A percentile compares a stretch with the other conserved stretches of the same genome.
Conservation (phyloP, 2,113 vertebrate species). For the Uropsilus gracilis region DNA sequence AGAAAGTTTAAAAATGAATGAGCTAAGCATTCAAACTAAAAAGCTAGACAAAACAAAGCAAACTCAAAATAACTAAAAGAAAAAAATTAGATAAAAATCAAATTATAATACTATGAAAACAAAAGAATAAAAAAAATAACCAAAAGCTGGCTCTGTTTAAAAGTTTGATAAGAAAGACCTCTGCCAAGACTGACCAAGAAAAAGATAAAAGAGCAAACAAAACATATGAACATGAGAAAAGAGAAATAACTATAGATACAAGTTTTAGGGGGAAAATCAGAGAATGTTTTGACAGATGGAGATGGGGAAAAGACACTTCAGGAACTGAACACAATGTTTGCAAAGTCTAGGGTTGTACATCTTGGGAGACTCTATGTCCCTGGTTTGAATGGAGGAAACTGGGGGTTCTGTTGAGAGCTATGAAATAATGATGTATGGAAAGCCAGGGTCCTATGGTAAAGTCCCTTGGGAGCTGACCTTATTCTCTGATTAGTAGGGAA, state of each 20-base stretch:
- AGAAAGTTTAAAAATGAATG: slow-evolving; percentile 32
- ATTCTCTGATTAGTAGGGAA: not conserved
- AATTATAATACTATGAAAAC: not conserved
- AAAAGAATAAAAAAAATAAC: not conserved
- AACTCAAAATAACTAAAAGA: slow-evolving; percentile 15
- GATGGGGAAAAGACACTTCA: not conserved
- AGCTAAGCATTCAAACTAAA: slow-evolving; percentile 17
- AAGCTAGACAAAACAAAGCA: not conserved
- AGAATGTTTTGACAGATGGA: not conserved
- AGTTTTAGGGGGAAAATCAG: not conserved
- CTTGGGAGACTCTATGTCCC: not conserved
- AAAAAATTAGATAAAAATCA: slow-evolving; percentile 7
- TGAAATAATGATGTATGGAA: not conserved
- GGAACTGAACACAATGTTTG: not conserved
- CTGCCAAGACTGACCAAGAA: not conserved
- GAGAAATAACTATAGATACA: not conserved
- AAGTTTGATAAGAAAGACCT: not conserved
- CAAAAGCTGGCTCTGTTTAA: not conserved
- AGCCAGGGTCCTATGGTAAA: not conserved
- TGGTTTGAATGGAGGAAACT: not conserved
- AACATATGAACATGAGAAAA: not conserved
- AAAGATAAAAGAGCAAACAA: not conserved
- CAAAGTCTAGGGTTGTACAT: not conserved
- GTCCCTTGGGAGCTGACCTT: not conserved
- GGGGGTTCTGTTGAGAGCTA: not conserved